These are phyloP conservation scores for Ichneumoninae sp. DNA, from an alignment of 2,888 invertebrate genomes.

Conservation along the genomic window DNA sequence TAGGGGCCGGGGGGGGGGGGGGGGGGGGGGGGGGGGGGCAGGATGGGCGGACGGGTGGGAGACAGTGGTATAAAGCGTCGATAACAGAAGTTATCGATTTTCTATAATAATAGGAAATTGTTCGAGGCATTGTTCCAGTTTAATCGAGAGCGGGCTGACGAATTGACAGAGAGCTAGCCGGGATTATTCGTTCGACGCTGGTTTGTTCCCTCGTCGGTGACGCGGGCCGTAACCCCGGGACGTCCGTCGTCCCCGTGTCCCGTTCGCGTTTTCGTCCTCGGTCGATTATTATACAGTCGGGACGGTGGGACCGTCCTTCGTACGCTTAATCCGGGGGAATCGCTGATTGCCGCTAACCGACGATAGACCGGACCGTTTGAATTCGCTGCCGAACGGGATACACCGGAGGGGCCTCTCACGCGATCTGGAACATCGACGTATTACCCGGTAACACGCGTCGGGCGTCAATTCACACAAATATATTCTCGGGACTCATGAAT, in stretches of 20 bases:
- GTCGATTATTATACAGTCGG: neutral
- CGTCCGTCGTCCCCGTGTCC: neutral
- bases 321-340: neutral
- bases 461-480: conserved; percentile 43
- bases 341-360: neutral
- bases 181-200: conserved; percentile 25
- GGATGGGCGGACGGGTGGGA: too few species aligned
- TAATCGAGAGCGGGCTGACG: conserved; percentile 34
- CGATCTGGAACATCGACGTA: conserved; percentile 6
- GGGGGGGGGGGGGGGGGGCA: too few species aligned
- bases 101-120: conserved; percentile 44
- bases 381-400: neutral
- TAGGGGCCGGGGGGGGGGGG: too few species aligned
- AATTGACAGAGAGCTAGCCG: conserved; percentile 5
- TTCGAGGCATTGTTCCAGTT: conserved; percentile 42
- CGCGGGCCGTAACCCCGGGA: neutral
- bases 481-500: conserved; percentile 47
- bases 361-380: neutral
- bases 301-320: neutral
- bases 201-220: neutral
- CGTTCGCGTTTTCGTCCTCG: neutral
- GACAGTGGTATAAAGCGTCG: neutral
- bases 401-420: neutral
- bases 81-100: conserved; percentile 58
- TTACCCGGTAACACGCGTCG: conserved; percentile 32